phyloP scores from a whole-genome alignment of 2,888 invertebrate genomes.

The Cheilosia soror region DNA sequence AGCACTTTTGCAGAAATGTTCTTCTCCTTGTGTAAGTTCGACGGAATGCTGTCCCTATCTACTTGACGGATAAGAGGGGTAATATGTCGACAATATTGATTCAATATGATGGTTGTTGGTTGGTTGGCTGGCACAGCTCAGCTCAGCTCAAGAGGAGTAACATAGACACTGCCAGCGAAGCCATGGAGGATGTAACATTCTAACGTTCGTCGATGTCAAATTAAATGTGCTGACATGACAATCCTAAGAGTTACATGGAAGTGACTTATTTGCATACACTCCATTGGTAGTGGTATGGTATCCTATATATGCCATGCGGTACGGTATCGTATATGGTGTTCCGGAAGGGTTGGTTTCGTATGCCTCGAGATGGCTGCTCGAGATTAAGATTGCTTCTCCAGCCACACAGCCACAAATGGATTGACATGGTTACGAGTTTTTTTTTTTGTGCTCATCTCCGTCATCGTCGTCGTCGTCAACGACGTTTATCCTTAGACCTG shows the following conservation, averaged over 20 bases:
- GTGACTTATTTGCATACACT: slow-evolving; percentile 74
- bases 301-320: not conserved
- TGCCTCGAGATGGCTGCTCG: slow-evolving; percentile 54
- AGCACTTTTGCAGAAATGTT: slow-evolving; percentile 53
- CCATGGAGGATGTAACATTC: slow-evolving; percentile 46
- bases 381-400: slow-evolving; percentile 65
- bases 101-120: slow-evolving; percentile 70
- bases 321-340: slow-evolving; percentile 20
- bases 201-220: slow-evolving; percentile 69
- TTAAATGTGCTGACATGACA: slow-evolving; percentile 75
- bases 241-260: slow-evolving; percentile 72
- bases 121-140: slow-evolving; percentile 37
- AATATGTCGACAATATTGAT: slow-evolving; percentile 71
- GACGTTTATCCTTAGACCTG: slow-evolving; percentile 23
- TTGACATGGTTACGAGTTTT: slow-evolving; percentile 61
- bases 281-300: slow-evolving; percentile 11
- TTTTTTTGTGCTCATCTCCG: slow-evolving; percentile 13
- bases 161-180: slow-evolving; percentile 1
- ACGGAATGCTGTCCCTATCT: slow-evolving; percentile 26
- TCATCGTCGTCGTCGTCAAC: slow-evolving; percentile 8
- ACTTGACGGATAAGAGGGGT: slow-evolving; percentile 30
- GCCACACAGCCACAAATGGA: slow-evolving; percentile 56
- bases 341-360: slow-evolving; percentile 43
- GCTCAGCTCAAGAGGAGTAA: slow-evolving; percentile 19
- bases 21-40: slow-evolving; percentile 30